Evolutionary conservation across 2,113 vertebrate species (phyloP).

Genomic region (Gobiocypris rarus): DNA sequence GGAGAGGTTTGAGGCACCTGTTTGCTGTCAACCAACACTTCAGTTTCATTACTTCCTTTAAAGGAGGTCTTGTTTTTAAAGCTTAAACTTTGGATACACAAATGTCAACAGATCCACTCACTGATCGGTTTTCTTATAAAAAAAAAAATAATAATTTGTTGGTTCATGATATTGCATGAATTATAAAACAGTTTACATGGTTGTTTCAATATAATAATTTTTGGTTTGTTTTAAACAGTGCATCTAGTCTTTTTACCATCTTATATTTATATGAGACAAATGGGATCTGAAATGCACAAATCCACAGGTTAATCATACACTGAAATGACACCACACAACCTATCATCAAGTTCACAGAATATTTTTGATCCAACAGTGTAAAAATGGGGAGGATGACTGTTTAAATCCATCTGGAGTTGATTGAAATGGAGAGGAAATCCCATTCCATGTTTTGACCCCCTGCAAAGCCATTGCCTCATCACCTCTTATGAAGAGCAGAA

Average conservation of each 20-base stretch:
- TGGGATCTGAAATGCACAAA: neutral
- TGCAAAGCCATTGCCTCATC: conserved; percentile 21
- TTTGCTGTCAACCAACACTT: conserved; percentile 50
- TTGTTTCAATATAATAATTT: neutral
- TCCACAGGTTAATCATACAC: conserved; percentile 26
- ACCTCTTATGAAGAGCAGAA: conserved; percentile 14
- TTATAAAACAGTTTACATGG: neutral
- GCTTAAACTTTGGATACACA: conserved; percentile 7
- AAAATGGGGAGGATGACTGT: neutral
- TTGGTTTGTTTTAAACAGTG: neutral
- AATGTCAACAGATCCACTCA: neutral
- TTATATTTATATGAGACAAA: neutral
- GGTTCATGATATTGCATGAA: neutral
- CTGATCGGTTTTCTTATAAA: neutral
- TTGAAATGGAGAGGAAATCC: conserved; percentile 23
- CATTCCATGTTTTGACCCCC: neutral
- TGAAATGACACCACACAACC: conserved; percentile 40
- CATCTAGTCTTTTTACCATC: neutral
- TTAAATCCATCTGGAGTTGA: conserved; percentile 16
- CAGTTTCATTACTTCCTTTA: conserved; percentile 28
- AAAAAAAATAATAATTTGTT: neutral
- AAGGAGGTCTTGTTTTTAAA: neutral
- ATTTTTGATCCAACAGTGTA: neutral
- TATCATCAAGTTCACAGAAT: conserved; percentile 15
- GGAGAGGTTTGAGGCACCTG: conserved; percentile 54